Evolutionary conservation across 1,140 invertebrate genomes (phyloP).

Genomic region (Bombus breviceps): DNA sequence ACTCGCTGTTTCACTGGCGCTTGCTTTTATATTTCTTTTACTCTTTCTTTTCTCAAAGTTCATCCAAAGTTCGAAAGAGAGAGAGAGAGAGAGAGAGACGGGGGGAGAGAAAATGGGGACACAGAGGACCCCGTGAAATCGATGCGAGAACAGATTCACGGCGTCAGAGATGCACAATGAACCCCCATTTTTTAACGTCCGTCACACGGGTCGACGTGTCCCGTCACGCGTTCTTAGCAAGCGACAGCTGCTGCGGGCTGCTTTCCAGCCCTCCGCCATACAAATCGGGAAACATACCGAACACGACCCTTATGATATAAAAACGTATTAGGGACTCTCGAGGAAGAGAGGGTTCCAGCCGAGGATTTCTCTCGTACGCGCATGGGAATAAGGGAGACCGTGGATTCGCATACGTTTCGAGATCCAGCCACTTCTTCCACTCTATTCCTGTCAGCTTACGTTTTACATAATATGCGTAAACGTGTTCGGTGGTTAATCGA

Average conservation of each 20-base stretch:
- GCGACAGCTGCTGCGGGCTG: conserved; percentile 60
- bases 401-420: conserved; percentile 37
- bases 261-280: conserved; percentile 34
- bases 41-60: background rate
- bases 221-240: conserved; percentile 15
- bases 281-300: conserved; percentile 52
- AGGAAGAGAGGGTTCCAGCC: background rate
- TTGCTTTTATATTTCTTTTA: background rate
- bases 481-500: background rate
- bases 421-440: background rate
- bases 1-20: conserved; percentile 4
- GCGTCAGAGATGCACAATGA: conserved; percentile 57
- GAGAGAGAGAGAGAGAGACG: background rate
- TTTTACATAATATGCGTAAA: no score
- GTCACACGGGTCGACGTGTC: conserved; percentile 2
- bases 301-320: conserved; percentile 23
- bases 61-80: background rate
- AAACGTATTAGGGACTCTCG: conserved; percentile 7
- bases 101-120: background rate
- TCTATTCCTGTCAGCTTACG: background rate
- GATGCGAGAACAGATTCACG: conserved; percentile 35
- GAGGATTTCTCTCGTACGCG: background rate
- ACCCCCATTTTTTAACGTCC: conserved; percentile 64
- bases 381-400: conserved; percentile 36
- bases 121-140: conserved; percentile 47